Base-by-base conservation (phyloP, 2,888 invertebrate genomes). In the Netelia virgata region DNA sequence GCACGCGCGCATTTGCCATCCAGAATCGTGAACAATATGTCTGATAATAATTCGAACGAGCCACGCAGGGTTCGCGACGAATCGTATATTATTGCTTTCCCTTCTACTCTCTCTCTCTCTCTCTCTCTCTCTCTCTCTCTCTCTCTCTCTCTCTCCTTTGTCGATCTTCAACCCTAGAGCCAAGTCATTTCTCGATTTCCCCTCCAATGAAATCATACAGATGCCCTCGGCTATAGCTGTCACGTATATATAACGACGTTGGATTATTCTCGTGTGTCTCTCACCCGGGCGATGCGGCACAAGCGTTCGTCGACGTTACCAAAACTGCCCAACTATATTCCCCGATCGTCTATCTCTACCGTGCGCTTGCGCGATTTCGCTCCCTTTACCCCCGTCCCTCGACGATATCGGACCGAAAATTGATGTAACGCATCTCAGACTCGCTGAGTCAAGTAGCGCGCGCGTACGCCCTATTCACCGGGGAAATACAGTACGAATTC, bases 11-110 rank as follows among this genome's bases (percentile, higher is more conserved):
- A 36, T 76, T 63, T 64, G 43, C 55, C 36, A 61, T 75, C 55
- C 20, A 63, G 63, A 47, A 50, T 73, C 73, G 36, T 68, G 41
- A 72, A 73, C 61, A 53, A 66, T 57, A 23, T 73, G 18, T 68
- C 23, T 75, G 75, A 79, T 72, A 78, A 83, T 79, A 79, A 83
- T 79, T 79, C 59, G 64, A 70, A 84, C 73, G 66, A 83, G 86
- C 84, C 76, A 74, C 78, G 77, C 36, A 85, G 88, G 70, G 16
- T 61, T 28, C 57, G n/a, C 11, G 43, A 47, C 73, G 16, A 74
- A 55, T 63, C 68, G 20, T 70, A n/a, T 20, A 68, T 16, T 23
- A 36, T 47, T 23, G 81, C 61, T 11, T 11, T 10, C 53, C 16
- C 14, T 53, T 41, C 10, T 16, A 16, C 20, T 55, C 20, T 59